Conservation (phyloP, 2,797 vertebrate genomes). For the Semotilus atromaculatus region DNA sequence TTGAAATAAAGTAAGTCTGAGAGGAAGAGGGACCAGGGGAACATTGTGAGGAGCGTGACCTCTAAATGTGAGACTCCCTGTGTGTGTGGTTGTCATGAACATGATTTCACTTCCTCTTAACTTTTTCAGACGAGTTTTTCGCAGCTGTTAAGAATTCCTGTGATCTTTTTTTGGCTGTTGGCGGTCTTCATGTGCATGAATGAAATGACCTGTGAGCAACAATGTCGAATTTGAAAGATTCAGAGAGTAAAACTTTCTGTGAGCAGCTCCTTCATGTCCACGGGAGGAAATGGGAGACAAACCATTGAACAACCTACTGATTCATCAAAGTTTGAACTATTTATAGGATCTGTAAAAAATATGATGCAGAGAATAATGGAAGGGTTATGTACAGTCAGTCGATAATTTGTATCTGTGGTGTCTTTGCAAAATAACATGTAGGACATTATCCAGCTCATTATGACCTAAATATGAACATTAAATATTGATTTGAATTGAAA, state of each 20-base stretch:
- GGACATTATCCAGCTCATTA: neutral
- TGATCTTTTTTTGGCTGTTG: slow-evolving; percentile 8
- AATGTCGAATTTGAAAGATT: slow-evolving; percentile 17
- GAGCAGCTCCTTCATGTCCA: neutral
- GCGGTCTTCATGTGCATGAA: neutral
- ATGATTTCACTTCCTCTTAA: slow-evolving; percentile 23
- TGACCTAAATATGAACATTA: neutral
- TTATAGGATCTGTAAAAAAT: neutral
- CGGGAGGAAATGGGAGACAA: neutral
- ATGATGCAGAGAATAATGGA: neutral
- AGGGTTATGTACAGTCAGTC: neutral
- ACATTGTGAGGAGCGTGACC: slow-evolving; percentile 10
- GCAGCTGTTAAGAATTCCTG: neutral
- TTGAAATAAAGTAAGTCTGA: slow-evolving; percentile 41
- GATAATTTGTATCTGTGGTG: neutral
- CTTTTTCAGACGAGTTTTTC: slow-evolving; percentile 12
- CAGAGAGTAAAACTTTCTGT: neutral
- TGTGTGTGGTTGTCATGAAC: slow-evolving; percentile 31
- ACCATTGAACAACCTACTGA: neutral
- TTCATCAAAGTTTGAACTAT: neutral
- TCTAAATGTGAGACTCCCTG: slow-evolving; percentile 43
- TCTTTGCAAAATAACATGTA: neutral
- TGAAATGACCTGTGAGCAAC: slow-evolving; percentile 7
- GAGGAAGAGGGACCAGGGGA: slow-evolving; percentile 14
- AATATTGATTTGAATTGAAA: neutral